These are phyloP conservation scores for Dolichopus griseipennis DNA, from an alignment of 2,888 invertebrate species.

Conservation along the genomic window DNA sequence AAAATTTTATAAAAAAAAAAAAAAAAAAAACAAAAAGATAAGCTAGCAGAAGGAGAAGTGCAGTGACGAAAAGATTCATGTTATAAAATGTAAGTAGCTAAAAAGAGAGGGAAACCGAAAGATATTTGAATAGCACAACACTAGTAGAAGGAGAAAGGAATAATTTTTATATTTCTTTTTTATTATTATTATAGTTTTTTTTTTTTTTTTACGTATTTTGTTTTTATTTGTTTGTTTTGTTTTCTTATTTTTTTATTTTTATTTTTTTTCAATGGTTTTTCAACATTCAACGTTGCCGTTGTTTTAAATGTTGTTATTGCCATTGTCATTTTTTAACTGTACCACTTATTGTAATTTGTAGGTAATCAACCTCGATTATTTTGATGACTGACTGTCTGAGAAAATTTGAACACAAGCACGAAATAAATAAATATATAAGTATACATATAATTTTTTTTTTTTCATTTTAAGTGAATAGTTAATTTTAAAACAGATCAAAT, in stretches of 20 bases:
- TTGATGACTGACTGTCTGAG: too few species aligned
- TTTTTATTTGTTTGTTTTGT: not conserved
- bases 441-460: too few species aligned
- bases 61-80: not conserved
- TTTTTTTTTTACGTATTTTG: not conserved
- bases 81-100: not conserved
- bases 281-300: not conserved
- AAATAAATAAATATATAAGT: too few species aligned
- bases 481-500: too few species aligned
- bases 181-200: not conserved
- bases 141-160: not conserved
- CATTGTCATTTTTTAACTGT: not conserved
- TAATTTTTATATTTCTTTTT: not conserved
- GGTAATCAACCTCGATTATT: too few species aligned
- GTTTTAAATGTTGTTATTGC: not conserved
- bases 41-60: not conserved
- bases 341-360: too few species aligned
- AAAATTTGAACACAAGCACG: too few species aligned
- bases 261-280: too few species aligned
- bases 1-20: conserved; percentile 4
- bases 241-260: not conserved
- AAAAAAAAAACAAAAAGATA: too few species aligned
- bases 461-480: too few species aligned
- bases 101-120: not conserved
- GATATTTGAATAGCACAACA: not conserved